These are phyloP conservation scores for Aleadryas rufinucha DNA, from an alignment of 2,113 vertebrate species.

Conservation along the genomic window DNA sequence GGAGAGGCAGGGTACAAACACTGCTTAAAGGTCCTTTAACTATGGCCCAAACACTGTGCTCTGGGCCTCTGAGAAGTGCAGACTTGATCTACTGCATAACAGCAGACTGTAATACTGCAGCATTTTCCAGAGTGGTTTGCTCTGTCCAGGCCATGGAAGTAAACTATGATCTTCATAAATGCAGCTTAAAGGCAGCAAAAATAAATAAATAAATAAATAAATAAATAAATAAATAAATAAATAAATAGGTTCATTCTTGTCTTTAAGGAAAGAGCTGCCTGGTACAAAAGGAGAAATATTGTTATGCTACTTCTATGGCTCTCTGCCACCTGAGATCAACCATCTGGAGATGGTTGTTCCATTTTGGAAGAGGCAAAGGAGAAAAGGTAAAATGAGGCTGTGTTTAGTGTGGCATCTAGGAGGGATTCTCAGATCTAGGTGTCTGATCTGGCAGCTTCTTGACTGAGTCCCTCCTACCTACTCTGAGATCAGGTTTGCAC, in stretches of 20 bases:
- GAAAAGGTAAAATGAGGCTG: neutral
- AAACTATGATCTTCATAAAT: neutral
- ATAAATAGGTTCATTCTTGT: neutral
- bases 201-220: neutral
- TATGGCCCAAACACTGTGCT: neutral
- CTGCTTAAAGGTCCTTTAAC: neutral
- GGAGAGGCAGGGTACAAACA: neutral
- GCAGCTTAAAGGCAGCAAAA: neutral
- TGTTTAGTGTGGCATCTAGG: neutral
- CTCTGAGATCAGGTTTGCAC: neutral
- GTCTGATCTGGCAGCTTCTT: neutral
- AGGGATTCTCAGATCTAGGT: neutral
- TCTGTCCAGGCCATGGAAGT: neutral
- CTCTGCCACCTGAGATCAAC: neutral
- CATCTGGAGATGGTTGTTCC: neutral
- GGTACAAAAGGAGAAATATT: neutral
- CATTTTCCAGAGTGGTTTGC: neutral
- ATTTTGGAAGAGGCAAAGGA: neutral
- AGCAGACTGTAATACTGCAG: neutral
- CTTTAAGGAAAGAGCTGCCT: neutral
- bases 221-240: neutral
- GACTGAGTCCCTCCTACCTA: neutral
- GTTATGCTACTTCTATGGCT: neutral
- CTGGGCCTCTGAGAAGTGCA: neutral
- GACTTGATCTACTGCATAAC: neutral